Evolutionary conservation across 2,113 vertebrate species (phyloP).

Genomic region (Perca fluviatilis): DNA sequence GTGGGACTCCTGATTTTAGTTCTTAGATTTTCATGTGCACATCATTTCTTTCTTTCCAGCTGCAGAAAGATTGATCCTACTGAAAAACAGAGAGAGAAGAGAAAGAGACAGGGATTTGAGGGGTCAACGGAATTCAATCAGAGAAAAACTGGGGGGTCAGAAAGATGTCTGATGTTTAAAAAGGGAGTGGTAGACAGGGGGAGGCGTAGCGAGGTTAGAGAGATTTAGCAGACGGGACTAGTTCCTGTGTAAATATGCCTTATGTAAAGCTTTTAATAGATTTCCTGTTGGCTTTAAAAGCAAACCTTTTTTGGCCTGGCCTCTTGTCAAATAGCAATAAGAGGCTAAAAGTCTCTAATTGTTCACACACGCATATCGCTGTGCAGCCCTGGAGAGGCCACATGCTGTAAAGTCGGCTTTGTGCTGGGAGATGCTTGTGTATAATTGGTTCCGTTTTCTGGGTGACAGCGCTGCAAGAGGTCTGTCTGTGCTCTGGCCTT

Average conservation of each 20-base stretch:
- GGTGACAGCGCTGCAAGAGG: conserved; percentile 17
- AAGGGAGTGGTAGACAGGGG: not conserved
- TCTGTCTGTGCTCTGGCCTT: conserved; percentile 19
- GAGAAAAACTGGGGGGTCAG: conserved; percentile 5
- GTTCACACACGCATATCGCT: conserved; percentile 46
- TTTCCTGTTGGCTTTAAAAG: conserved; percentile 73
- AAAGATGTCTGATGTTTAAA: conserved; percentile 33
- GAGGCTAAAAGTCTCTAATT: conserved; percentile 52
- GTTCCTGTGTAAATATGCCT: conserved; percentile 73
- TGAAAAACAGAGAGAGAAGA: not conserved
- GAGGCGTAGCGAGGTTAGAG: conserved; percentile 38
- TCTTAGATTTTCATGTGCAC: not conserved
- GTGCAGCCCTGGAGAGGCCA: conserved; percentile 29
- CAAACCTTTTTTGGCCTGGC: conserved; percentile 38
- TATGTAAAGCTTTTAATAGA: conserved; percentile 74
- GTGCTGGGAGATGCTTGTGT: conserved; percentile 10
- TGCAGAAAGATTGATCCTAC: not conserved
- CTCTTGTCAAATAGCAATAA: conserved; percentile 60
- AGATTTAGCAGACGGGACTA: conserved; percentile 43
- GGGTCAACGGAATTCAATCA: conserved; percentile 15
- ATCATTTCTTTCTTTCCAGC: not conserved
- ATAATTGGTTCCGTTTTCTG: conserved; percentile 53
- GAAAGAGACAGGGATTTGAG: not conserved
- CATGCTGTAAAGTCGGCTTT: conserved; percentile 32
- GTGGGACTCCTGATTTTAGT: not conserved